Percentiles rank a stretch among this genome's conserved stretches.
Conservation (phyloP, 2,888 invertebrate genomes). For the Chrysomela aeneicollis region DNA sequence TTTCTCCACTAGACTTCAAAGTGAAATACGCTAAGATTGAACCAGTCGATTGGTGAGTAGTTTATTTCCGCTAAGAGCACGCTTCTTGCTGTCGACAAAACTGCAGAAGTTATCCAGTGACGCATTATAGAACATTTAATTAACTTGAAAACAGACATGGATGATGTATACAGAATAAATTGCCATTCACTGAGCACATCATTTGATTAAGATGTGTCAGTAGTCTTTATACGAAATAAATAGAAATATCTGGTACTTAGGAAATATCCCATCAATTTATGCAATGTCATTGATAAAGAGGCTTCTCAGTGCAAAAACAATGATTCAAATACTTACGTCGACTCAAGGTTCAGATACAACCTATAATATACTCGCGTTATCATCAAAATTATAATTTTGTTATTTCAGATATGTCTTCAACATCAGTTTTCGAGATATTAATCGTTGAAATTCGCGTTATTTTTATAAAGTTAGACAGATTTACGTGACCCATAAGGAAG, state of each 20-base stretch:
- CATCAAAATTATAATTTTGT: too few relatives aligned
- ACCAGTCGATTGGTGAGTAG: not conserved
- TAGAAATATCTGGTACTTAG: not conserved
- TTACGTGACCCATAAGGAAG: too few relatives aligned
- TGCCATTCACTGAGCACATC: slow-evolving; percentile 3
- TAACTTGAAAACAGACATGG: slow-evolving; percentile 54
- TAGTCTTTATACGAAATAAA: not conserved
- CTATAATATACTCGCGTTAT: too few relatives aligned
- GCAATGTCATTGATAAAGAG: not conserved
- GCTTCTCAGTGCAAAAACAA: too few relatives aligned
- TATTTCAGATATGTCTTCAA: too few relatives aligned
- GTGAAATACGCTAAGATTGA: too few relatives aligned
- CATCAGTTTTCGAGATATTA: too few relatives aligned
- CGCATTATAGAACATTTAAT: slow-evolving; percentile 58
- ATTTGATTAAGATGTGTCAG: not conserved
- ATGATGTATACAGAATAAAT: slow-evolving; percentile 5
- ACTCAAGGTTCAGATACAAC: too few relatives aligned
- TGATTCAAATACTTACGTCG: too few relatives aligned
- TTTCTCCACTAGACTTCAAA: too few relatives aligned
- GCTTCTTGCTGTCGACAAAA: slow-evolving; percentile 36
- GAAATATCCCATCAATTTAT: not conserved
- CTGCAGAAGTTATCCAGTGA: slow-evolving; percentile 43
- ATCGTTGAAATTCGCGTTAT: too few relatives aligned
- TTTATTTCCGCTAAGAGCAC: slow-evolving; percentile 9
- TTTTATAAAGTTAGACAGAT: too few relatives aligned